Evolutionary conservation across 1,140 invertebrate genomes (phyloP), one percentile per base, ranked within the genome.

Genomic region (Holotrichia oblita): DNA sequence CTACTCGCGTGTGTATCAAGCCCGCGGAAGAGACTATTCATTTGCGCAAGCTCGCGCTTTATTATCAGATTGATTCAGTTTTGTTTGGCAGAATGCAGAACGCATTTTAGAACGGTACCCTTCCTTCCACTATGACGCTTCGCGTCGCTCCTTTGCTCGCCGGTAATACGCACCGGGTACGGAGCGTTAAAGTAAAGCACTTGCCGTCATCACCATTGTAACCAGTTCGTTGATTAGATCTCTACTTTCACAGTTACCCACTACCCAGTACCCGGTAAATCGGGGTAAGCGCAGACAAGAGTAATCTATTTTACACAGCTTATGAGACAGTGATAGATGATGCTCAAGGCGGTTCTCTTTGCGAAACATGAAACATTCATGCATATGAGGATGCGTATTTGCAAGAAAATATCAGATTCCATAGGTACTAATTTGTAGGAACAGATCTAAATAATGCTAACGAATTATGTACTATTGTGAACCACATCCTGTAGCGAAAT

Each of bases 51-150:
- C 48, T 55, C 48, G 48, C 48, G 17, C 48, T 55, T 55, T 55
- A 55, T 55, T 55, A 55, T 55, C 48, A 55, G 48, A 55, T 55
- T 55, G 48, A 55, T 55, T 55, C 48, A n/a, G 48, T 55, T 55
- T 55, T 55, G 48, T 55, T 55, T 17, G n/a, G 48, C 48, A 55
- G 48, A 55, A 55, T 55, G 48, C 48, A 55, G 48, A 55, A 17
- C 48, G 48, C 48, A 55, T 55, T 55, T 17, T 14, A 55, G 14
- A 17, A 55, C 48, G n/a, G 12, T 17, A 55, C 48, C 48, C 48
- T 17, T n/a, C n/a, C n/a, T n/a, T 17, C 48, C 17, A 17, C n/a
- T 34, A 34, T 34, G 2, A 55, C 48, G 48, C 17, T 55, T 17
- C 6, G 14, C 6, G n/a, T 55, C 48, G 12, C n/a, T n/a, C 48